phyloP scores from a whole-genome alignment of 2,888 invertebrate species.

The Drosophila mercatorum region DNA sequence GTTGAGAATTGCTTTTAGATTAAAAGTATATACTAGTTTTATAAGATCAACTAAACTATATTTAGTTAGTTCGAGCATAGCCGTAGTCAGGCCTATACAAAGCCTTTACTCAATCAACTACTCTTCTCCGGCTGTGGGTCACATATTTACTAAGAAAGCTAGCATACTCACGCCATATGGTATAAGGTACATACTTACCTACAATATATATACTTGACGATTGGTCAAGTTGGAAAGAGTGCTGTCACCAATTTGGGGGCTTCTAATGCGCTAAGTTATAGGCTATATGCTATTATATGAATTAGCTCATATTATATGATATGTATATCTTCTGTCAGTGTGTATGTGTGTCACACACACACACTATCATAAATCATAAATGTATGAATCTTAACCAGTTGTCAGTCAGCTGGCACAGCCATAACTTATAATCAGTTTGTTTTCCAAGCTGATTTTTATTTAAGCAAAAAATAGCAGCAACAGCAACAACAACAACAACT shows the following conservation, averaged over 20 bases:
- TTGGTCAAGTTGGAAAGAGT: constrained; percentile 31
- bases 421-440: constrained; percentile 80
- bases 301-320: constrained; percentile 6
- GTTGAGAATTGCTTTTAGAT: not conserved
- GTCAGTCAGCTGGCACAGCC: constrained; percentile 70
- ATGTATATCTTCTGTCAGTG: constrained; percentile 12
- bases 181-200: not conserved
- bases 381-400: constrained; percentile 71
- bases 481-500: constrained; percentile 51
- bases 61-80: too few species aligned
- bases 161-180: not conserved
- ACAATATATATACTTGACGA: constrained; percentile 13
- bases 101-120: not conserved
- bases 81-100: too few species aligned
- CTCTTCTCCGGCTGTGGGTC: not conserved
- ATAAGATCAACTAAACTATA: not conserved
- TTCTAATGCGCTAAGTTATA: constrained; percentile 42
- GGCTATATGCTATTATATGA: constrained; percentile 30
- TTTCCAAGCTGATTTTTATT: constrained; percentile 58
- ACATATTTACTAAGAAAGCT: not conserved
- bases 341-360: constrained; percentile 28
- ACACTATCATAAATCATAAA: constrained; percentile 66
- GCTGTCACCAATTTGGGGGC: constrained; percentile 30
- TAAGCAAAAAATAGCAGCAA: constrained; percentile 28
- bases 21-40: not conserved